A percentile compares a stretch with the other conserved stretches of the same genome.
phyloP scores from a whole-genome alignment of 1,140 invertebrate genomes.

The Pachypeltis micranthus region DNA sequence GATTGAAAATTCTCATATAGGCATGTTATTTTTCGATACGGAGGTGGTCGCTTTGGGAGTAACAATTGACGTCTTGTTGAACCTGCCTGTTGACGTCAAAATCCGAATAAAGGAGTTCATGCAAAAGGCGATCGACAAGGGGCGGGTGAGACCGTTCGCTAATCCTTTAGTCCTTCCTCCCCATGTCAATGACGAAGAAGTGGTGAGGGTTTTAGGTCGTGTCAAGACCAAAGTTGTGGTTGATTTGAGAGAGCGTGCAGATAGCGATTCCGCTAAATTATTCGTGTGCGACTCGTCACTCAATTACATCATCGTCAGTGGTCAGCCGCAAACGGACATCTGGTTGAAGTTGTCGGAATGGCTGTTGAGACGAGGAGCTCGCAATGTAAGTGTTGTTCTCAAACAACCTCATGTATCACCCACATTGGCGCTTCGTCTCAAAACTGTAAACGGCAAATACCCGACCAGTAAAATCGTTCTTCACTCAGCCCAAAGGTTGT shows the following conservation, averaged over 20 bases:
- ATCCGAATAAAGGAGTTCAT: background rate
- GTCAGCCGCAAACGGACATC: conserved; percentile 6
- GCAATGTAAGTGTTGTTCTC: conserved; percentile 18
- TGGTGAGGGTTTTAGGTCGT: background rate
- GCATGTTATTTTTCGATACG: background rate
- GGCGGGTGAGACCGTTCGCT: background rate
- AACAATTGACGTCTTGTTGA: background rate
- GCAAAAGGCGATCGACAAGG: background rate
- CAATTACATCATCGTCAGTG: conserved; percentile 11
- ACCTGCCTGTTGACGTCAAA: background rate
- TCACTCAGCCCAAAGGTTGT: background rate
- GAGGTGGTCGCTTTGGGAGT: background rate
- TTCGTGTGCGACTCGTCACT: background rate
- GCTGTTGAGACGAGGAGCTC: conserved; percentile 21
- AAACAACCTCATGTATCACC: background rate
- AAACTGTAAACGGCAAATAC: background rate
- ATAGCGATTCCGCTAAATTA: background rate
- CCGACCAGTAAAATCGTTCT: conserved; percentile 3
- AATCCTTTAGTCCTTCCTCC: background rate
- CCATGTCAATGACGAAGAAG: background rate
- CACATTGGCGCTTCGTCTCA: background rate
- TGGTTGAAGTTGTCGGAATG: conserved; percentile 25
- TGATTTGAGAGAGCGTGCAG: conserved; percentile 3
- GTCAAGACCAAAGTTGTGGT: conserved; percentile 2
- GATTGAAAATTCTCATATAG: conserved; percentile 3